Conservation (phyloP, 2,113 vertebrate genomes). For the Empidonax alnorum region DNA sequence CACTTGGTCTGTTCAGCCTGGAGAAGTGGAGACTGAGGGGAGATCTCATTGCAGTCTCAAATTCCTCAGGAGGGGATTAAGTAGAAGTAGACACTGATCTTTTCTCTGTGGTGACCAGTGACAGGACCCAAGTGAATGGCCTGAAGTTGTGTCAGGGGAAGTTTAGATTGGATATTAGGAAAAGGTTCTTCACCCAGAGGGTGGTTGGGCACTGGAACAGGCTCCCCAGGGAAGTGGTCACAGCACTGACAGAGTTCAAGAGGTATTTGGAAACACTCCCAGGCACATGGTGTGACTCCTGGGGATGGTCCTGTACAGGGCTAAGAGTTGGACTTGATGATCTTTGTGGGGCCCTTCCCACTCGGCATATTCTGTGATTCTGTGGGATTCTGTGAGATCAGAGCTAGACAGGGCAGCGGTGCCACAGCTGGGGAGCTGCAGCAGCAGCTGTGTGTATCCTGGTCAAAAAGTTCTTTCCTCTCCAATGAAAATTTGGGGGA, state of each 20-base stretch:
- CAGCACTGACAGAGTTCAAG: background rate
- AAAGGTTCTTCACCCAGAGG: background rate
- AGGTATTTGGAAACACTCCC: background rate
- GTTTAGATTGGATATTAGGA: background rate
- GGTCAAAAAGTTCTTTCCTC: background rate
- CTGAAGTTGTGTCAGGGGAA: background rate
- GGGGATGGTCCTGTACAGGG: background rate
- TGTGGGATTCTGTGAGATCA: background rate
- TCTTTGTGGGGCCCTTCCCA: background rate
- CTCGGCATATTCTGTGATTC: background rate
- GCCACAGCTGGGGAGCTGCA: background rate
- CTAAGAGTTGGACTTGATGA: background rate
- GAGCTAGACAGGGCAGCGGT: background rate
- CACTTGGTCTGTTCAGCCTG: background rate
- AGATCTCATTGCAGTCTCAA: background rate
- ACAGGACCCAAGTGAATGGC: background rate
- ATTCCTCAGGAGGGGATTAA: background rate
- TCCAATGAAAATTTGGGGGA: fast-evolving
- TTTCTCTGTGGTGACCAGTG: background rate
- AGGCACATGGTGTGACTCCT: background rate
- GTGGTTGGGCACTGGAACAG: background rate
- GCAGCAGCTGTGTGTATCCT: background rate
- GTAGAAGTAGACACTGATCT: background rate
- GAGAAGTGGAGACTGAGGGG: background rate
- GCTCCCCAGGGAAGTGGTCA: background rate